phyloP scores from a whole-genome alignment of 2,888 invertebrate species.

The Hipparchia sbordonii region DNA sequence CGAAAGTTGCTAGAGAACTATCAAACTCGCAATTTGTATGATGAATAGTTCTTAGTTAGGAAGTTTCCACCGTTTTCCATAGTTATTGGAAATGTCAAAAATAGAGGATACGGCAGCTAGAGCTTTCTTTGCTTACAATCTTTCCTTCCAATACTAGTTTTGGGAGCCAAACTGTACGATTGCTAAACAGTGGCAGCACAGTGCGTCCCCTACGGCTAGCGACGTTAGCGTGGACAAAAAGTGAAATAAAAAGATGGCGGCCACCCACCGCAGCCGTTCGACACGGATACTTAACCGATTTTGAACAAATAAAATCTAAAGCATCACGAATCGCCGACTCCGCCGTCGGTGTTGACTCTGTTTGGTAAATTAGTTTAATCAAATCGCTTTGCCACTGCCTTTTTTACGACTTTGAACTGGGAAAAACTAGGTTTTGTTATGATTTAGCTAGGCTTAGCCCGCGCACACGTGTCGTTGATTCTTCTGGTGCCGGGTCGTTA shows the following conservation, averaged over 20 bases:
- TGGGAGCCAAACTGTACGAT: background rate
- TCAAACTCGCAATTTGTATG: no score
- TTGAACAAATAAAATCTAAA: constrained; percentile 83
- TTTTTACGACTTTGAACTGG: constrained; percentile 12
- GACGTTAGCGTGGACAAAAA: constrained; percentile 72
- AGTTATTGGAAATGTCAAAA: no score
- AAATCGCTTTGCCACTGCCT: constrained; percentile 39
- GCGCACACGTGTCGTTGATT: no score
- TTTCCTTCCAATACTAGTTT: no score
- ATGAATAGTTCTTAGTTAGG: no score
- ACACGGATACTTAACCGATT: constrained; percentile 83
- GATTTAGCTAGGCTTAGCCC: no score
- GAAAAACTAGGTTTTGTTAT: background rate
- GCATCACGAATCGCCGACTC: constrained; percentile 78
- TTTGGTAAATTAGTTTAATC: constrained; percentile 62
- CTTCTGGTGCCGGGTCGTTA: no score
- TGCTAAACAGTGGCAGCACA: constrained; percentile 44
- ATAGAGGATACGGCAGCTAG: no score
- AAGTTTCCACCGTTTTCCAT: no score
- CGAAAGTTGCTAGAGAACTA: no score
- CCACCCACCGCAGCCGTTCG: constrained; percentile 80
- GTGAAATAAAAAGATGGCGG: constrained; percentile 78
- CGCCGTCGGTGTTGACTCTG: constrained; percentile 66
- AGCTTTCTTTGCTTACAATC: no score
- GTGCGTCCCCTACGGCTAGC: constrained; percentile 66